Conservation (phyloP, 2,888 invertebrate species). For the Colostygia pectinataria region DNA sequence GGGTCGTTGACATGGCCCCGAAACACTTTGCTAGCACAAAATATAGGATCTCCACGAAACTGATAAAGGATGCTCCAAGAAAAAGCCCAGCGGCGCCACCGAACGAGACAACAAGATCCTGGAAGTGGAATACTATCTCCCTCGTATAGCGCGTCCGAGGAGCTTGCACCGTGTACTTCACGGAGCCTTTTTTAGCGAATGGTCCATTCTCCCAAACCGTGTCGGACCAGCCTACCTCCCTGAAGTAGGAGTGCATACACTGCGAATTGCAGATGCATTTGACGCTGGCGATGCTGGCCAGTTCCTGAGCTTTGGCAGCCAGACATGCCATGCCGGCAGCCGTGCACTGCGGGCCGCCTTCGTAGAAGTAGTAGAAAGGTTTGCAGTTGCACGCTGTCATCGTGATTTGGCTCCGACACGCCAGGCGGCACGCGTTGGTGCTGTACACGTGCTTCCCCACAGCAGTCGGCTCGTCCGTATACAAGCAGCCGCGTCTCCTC, state of each 20-base stretch:
- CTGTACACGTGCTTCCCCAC: slow-evolving; percentile 13
- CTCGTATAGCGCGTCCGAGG: slow-evolving; percentile 83
- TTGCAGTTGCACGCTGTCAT: slow-evolving; percentile 81
- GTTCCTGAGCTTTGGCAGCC: slow-evolving; percentile 38
- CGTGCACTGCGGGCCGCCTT: slow-evolving; percentile 78
- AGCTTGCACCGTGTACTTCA: slow-evolving; percentile 77
- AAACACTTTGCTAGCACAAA: slow-evolving; percentile 52
- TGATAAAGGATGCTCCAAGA: slow-evolving; percentile 85
- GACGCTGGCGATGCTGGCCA: slow-evolving; percentile 51
- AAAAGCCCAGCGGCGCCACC: slow-evolving; percentile 85
- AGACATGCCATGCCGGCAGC: slow-evolving; percentile 81
- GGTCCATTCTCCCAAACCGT: slow-evolving; percentile 59
- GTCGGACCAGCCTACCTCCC: slow-evolving; percentile 46
- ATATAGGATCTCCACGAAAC: slow-evolving; percentile 83
- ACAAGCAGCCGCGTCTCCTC: slow-evolving; percentile 77
- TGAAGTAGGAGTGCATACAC: slow-evolving; percentile 61
- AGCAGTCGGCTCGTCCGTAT: slow-evolving; percentile 43
- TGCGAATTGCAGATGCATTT: slow-evolving; percentile 60
- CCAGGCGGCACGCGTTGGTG: slow-evolving; percentile 40
- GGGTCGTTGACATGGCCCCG: background rate
- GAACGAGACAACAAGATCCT: slow-evolving; percentile 86
- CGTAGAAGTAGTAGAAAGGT: slow-evolving; percentile 84
- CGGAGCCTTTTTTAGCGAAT: slow-evolving; percentile 63
- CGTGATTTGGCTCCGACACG: slow-evolving; percentile 79
- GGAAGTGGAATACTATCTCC: slow-evolving; percentile 85